Evolutionary conservation across 2,797 vertebrate genomes (phyloP).

Genomic region (Eulemur albifrons): DNA sequence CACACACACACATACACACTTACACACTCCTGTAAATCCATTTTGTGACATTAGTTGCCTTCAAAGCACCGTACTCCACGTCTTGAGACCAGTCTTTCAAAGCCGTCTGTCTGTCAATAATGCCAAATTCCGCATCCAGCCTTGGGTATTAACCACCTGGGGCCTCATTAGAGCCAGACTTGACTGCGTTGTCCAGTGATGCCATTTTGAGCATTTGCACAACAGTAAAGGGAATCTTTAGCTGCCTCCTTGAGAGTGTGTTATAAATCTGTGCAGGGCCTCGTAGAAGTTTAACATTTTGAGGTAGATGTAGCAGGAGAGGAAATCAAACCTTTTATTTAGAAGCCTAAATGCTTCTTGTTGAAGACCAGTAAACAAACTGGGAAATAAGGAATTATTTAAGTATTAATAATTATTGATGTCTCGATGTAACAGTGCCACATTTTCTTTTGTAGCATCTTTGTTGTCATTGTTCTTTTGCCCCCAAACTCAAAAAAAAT

Average conservation of each 20-base stretch:
- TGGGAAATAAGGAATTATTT: neutral
- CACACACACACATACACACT: no score
- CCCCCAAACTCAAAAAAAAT: neutral
- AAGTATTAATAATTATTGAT: neutral
- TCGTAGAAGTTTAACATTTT: neutral
- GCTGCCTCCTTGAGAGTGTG: neutral
- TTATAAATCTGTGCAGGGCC: neutral
- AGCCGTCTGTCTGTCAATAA: neutral
- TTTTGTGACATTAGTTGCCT: neutral
- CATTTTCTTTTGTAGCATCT: neutral
- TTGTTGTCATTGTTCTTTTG: neutral
- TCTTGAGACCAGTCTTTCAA: neutral
- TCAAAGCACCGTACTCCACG: neutral
- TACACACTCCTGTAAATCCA: neutral
- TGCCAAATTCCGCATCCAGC: neutral
- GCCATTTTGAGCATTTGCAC: neutral
- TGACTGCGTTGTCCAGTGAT: neutral
- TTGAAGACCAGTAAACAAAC: neutral
- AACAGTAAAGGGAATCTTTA: neutral
- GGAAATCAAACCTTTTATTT: neutral
- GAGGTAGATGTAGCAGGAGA: constrained; percentile 1
- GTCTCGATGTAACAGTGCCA: neutral
- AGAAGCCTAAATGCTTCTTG: neutral
- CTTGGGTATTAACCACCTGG: neutral
- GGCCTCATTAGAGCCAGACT: neutral